phyloP scores from a whole-genome alignment of 2,797 vertebrate species.

The Etheostoma perlongum region DNA sequence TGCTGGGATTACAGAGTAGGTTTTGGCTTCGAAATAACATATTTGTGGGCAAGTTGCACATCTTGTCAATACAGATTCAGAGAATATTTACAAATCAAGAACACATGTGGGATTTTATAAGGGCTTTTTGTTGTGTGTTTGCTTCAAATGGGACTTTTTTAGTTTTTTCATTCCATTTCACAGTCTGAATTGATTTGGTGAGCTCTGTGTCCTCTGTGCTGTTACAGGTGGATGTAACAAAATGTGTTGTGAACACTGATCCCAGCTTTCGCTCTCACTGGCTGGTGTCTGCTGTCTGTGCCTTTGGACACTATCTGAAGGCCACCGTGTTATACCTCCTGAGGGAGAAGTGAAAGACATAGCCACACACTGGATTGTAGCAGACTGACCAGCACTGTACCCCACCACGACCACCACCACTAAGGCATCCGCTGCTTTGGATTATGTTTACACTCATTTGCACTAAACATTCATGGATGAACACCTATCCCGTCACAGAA shows the following conservation, averaged over 20 bases:
- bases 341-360: slow-evolving; percentile 90
- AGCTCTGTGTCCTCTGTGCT: slow-evolving; percentile 29
- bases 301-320: slow-evolving; percentile 94
- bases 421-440: slow-evolving; percentile 59
- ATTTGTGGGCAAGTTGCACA: slow-evolving; percentile 39
- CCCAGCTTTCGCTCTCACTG: slow-evolving; percentile 92
- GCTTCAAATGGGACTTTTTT: not conserved
- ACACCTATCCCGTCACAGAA: slow-evolving; percentile 32
- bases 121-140: not conserved
- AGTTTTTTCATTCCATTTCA: not conserved
- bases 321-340: slow-evolving; percentile 91
- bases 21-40: slow-evolving; percentile 54
- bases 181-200: not conserved
- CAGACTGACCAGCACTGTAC: slow-evolving; percentile 30
- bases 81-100: slow-evolving; percentile 30
- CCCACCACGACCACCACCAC: slow-evolving; percentile 29
- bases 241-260: slow-evolving; percentile 94
- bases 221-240: slow-evolving; percentile 89
- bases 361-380: slow-evolving; percentile 36
- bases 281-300: slow-evolving; percentile 88
- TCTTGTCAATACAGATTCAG: slow-evolving; percentile 35
- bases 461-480: slow-evolving; percentile 67
- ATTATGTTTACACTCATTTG: slow-evolving; percentile 79
- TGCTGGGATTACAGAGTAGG: slow-evolving; percentile 49
- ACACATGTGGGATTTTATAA: slow-evolving; percentile 12